Evolutionary conservation across 2,797 vertebrate species (phyloP).

Genomic region (Heliangelus exortis): DNA sequence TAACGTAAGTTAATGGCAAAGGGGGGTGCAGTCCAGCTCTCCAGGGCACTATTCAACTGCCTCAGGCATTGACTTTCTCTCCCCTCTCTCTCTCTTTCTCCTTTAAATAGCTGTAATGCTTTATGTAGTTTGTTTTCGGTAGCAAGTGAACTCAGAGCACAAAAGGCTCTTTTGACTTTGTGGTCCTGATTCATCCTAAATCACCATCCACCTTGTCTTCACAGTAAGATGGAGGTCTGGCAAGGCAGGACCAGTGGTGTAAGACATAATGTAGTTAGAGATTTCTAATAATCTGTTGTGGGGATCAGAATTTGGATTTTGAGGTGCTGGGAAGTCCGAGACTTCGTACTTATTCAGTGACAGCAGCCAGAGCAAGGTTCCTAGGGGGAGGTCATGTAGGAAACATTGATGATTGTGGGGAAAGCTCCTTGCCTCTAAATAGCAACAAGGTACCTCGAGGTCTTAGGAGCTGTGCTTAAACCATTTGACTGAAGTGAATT

Average conservation of each 20-base stretch:
- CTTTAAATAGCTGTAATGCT: not conserved
- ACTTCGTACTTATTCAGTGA: not conserved
- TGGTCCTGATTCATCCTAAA: not conserved
- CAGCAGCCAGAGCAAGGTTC: not conserved
- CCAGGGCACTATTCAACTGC: not conserved
- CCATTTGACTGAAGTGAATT: not conserved
- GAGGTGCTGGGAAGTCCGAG: not conserved
- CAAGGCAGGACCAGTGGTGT: no score
- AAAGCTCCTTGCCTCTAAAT: not conserved
- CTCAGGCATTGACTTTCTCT: not conserved
- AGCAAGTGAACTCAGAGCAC: not conserved
- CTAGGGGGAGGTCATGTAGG: accelerated
- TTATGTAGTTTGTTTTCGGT: not conserved
- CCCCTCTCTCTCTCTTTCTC: not conserved
- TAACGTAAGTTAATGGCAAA: not conserved
- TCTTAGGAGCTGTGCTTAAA: not conserved
- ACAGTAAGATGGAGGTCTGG: not conserved
- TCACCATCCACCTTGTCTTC: not conserved
- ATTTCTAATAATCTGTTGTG: not conserved
- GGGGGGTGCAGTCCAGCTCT: not conserved
- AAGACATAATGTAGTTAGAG: not conserved
- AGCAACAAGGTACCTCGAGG: not conserved
- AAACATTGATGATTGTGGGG: not conserved
- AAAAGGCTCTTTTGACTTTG: not conserved
- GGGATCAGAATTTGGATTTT: not conserved